phyloP scores from a whole-genome alignment of 2,797 vertebrate genomes.

The Argyrosomus regius region DNA sequence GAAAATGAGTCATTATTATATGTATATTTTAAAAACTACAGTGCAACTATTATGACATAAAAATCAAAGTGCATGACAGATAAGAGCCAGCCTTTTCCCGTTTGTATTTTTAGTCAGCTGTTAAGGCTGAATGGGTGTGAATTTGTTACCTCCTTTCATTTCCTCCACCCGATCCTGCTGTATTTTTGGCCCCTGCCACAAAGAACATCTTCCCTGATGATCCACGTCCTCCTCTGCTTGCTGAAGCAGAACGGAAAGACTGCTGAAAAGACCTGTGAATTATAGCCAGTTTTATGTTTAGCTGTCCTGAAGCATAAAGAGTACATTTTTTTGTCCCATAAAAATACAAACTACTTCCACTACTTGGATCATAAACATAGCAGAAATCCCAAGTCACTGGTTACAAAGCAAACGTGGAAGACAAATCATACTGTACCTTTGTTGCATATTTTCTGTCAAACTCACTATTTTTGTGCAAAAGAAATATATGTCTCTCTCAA shows the following conservation, averaged over 20 bases:
- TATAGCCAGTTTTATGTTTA: constrained; percentile 33
- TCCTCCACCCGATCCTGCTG: constrained; percentile 81
- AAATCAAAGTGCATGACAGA: not conserved
- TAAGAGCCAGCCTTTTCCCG: not conserved
- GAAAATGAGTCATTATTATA: constrained; percentile 9
- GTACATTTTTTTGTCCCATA: not conserved
- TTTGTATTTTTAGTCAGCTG: constrained; percentile 7
- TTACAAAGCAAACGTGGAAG: constrained; percentile 18
- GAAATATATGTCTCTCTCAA: constrained; percentile 1
- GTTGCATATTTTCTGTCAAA: constrained; percentile 67
- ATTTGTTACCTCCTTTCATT: constrained; percentile 91
- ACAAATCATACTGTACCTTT: constrained; percentile 68
- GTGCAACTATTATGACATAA: not conserved
- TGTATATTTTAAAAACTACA: not conserved
- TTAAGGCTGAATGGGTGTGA: constrained; percentile 15
- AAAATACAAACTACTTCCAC: constrained; percentile 1
- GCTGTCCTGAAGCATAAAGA: constrained; percentile 12
- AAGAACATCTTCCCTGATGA: constrained; percentile 94
- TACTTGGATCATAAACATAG: constrained; percentile 2
- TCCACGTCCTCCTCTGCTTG: constrained; percentile 79
- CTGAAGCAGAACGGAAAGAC: constrained; percentile 77
- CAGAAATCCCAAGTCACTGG: not conserved
- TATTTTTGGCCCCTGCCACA: constrained; percentile 90
- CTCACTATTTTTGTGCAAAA: constrained; percentile 10
- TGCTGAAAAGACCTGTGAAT: constrained; percentile 88